Evolutionary conservation across 2,113 vertebrate species (phyloP), one percentile per base, ranked within the genome.

Genomic region (Lepidothrix coronata): DNA sequence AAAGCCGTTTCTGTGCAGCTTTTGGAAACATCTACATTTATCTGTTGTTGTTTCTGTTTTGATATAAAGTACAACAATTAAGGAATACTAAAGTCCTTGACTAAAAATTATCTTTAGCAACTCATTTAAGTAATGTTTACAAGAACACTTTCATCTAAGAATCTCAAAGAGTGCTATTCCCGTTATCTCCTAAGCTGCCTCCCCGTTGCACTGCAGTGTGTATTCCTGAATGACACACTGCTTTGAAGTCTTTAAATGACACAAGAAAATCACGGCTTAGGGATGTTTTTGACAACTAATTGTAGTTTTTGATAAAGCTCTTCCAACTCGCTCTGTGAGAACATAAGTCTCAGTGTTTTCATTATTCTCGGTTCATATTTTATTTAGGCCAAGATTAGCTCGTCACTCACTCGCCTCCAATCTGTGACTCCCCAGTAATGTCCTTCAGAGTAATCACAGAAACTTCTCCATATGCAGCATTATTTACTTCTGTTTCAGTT

Each of bases 201-300:
- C 95, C 75, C 94, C 61, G 62, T 44, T 92, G 88, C 84, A 70
- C 57, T 62, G 58, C 46, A 85, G 46, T 14, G 23, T 18, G 24
- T 30, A 67, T 96, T 94, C 71, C 68, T 91, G 35, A 83, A 86
- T 84, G 79, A 49, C 52, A 59, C 11, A 0, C 43, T 62, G 80
- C 97, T 95, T 96, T 97, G 85, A 97, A 96, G 90, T 92, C 51
- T 52, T 95, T 88, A 91, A 96, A 75, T 33, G 35, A 86, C 74
- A 70, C 70, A 94, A 75, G 48, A 85, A 95, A 89, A 44, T 85
- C 80, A 46, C 41, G 41, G 70, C 70, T 95, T 81, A 68, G 54
- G 67, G 55, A 92, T 79, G 62, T 75, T 91, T 94, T 80, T 83
- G 88, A 94, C 85, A 93, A 80, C 30, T 95, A 95, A 90, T 77